Evolutionary conservation across 2,797 vertebrate genomes (phyloP), one percentile per base, ranked within the genome.

Genomic region (Crax fasciolata): DNA sequence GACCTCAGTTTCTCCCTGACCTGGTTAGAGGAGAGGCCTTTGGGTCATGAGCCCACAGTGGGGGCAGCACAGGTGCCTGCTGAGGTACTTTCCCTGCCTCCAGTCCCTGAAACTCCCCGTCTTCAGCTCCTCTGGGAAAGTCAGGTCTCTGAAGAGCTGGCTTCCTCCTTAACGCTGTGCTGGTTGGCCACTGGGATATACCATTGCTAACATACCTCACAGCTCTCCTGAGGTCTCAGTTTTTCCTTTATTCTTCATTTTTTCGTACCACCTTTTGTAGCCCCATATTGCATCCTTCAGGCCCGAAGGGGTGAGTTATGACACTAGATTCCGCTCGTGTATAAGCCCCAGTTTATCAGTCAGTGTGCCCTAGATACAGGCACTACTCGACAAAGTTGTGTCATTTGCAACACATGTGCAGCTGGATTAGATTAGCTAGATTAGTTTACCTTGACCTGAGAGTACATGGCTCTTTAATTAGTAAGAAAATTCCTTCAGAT

Each of bases 1-100:
- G 4, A 63, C 71, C 76, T 82, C 76, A 65, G n/a, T 79, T 92
- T 78, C 63, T 86, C 71, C 72, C 38, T 88, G 80, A 79, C 17
- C 44, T 70, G 52, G 9, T 82, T 73, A 79, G 32, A 10, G 18
- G 73, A 57, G 55, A 80, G 41, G 23, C 18, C 67, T 94, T 74
- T 39, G 35, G 27, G 32, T 44, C 11, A 3, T 79, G 41, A 87
- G 55, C 32, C 59, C 43, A 6, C 9, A 1, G 10, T 5, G 41
- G 68, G 73, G 46, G n/a, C 28, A n/a, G 85, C 62, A 67, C 24
- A 51, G 38, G 8, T 15, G 1, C 58, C 61, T 62, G 17, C 48
- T 72, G 74, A 71, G 13, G 6, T 41, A 14, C 48, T 44, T 76
- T 72, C 18, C 3, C 55, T 82, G 71, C 67, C 32, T 46, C 32